These are phyloP conservation scores for Halichoerus grypus DNA, from an alignment of 2,113 vertebrate genomes.

Conservation along the genomic window DNA sequence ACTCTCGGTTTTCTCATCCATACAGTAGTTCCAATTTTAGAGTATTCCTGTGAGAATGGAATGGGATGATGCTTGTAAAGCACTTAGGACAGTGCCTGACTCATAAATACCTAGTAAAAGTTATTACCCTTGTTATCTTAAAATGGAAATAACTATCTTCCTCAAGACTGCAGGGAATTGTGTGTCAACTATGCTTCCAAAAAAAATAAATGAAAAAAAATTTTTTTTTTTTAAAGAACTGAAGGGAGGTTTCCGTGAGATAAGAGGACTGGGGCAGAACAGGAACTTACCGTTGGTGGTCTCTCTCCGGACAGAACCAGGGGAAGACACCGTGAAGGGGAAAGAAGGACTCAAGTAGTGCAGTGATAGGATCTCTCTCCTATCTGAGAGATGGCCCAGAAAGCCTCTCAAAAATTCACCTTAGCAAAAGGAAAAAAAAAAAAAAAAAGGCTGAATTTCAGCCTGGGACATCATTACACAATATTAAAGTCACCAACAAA, in stretches of 20 bases:
- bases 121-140: neutral
- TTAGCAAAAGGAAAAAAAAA: neutral
- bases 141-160: neutral
- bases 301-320: neutral
- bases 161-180: neutral
- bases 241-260: neutral
- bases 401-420: neutral
- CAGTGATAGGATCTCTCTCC: neutral
- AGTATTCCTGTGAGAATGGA: neutral
- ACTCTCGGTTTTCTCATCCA: neutral
- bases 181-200: neutral
- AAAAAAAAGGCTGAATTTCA: constrained; percentile 23
- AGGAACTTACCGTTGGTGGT: neutral
- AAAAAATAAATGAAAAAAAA: neutral
- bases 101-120: neutral
- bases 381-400: neutral
- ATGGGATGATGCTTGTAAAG: neutral
- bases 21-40: neutral
- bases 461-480: neutral
- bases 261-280: neutral
- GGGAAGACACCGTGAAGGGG: neutral
- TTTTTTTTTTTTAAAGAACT: neutral
- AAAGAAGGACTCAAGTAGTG: neutral
- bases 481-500: neutral
- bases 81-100: neutral